These are phyloP conservation scores for Cephalophus harveyi DNA, from an alignment of 2,113 vertebrate genomes.

Conservation along the genomic window DNA sequence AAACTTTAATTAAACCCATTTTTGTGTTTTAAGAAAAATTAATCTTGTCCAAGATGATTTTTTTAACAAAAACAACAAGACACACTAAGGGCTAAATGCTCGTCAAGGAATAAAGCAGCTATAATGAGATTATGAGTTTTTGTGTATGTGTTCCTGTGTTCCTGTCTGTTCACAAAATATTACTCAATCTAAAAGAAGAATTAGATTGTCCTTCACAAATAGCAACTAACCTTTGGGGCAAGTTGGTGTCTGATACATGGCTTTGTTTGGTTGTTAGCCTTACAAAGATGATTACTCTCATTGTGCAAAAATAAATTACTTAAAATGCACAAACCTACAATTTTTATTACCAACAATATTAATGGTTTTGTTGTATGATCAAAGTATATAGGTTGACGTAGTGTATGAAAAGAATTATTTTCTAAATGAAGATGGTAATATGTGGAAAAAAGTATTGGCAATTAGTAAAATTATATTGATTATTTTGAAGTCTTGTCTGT, in stretches of 20 bases:
- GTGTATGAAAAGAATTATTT: neutral
- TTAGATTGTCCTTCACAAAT: neutral
- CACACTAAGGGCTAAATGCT: neutral
- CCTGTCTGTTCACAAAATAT: neutral
- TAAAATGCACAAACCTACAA: neutral
- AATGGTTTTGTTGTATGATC: neutral
- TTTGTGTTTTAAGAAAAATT: neutral
- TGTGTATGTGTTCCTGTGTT: neutral
- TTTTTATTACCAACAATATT: neutral
- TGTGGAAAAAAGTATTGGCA: neutral
- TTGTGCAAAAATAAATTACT: neutral
- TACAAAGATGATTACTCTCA: neutral
- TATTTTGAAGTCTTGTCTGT: slow-evolving; percentile 14
- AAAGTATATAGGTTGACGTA: neutral
- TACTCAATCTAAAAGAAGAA: neutral
- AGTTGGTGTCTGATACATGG: neutral
- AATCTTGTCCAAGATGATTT: neutral
- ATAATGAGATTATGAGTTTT: neutral
- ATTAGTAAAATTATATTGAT: slow-evolving; percentile 16
- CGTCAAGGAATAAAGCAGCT: neutral
- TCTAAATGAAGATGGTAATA: neutral
- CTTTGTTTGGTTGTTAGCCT: neutral
- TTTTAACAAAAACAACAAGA: neutral
- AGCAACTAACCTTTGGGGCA: neutral
- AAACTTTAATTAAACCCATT: neutral